These are phyloP conservation scores for Cynopterus sphinx DNA, from an alignment of 2,797 vertebrate genomes.

Conservation along the genomic window DNA sequence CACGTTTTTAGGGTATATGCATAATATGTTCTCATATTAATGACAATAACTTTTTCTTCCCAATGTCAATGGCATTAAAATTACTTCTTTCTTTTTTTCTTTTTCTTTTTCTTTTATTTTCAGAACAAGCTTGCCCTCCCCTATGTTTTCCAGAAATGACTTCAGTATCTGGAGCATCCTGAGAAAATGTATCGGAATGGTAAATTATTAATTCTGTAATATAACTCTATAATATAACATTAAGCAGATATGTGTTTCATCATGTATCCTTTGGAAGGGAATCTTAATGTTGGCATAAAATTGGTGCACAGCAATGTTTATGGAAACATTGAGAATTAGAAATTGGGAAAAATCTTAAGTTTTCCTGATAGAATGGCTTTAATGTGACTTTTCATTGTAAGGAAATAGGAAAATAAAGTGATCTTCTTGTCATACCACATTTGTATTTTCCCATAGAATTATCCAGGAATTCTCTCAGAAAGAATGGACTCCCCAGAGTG, in stretches of 20 bases:
- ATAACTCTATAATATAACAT: not conserved
- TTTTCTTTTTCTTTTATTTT: slow-evolving; percentile 25
- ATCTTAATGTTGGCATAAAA: not conserved
- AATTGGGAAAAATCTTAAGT: not conserved
- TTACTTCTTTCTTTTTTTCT: not conserved
- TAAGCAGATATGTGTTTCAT: not conserved
- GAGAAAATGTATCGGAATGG: slow-evolving; percentile 99
- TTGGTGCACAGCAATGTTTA: not conserved
- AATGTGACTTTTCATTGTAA: not conserved
- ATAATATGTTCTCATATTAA: not conserved
- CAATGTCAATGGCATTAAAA: not conserved
- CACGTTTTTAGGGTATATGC: not conserved
- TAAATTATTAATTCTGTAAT: slow-evolving; percentile 80
- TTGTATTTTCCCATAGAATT: not conserved
- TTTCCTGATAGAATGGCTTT: slow-evolving; percentile 9
- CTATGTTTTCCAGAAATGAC: slow-evolving; percentile 98
- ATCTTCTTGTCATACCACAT: not conserved
- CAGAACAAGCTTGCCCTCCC: slow-evolving; percentile 94
- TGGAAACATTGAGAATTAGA: not conserved
- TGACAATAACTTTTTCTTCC: not conserved
- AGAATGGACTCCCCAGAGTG: not conserved
- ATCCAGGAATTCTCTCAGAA: not conserved
- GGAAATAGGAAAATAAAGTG: not conserved
- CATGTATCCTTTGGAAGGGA: not conserved
- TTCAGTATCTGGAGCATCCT: slow-evolving; percentile 99